Percentiles rank a stretch among this genome's conserved stretches.
Conservation (phyloP, 2,113 vertebrate genomes). For the Promerops cafer region DNA sequence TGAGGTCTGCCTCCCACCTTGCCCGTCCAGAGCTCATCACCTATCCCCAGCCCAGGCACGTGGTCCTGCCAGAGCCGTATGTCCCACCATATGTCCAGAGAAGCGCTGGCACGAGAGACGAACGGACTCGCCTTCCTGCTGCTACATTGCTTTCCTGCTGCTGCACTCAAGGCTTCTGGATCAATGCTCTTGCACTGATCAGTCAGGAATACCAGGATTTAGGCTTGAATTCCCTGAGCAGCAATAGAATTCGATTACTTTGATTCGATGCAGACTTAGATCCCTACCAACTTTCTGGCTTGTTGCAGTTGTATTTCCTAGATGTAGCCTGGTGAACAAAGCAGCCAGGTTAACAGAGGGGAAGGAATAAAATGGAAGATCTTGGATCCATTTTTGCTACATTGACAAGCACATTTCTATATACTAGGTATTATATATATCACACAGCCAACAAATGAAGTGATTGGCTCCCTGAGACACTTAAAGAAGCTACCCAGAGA, state of each 20-base stretch:
- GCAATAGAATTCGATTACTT: not conserved
- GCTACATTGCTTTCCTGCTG: not conserved
- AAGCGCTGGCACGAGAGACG: accelerated
- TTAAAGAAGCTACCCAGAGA: not conserved
- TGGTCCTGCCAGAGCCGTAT: not conserved
- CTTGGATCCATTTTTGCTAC: conserved; percentile 7
- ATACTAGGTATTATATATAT: not conserved
- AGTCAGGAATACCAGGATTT: not conserved
- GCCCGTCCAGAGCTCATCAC: not conserved
- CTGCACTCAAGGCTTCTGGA: not conserved
- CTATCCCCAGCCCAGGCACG: not conserved
- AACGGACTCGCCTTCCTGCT: not conserved
- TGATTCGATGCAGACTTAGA: not conserved
- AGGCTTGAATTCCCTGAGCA: not conserved
- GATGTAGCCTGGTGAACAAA: not conserved
- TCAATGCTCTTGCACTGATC: not conserved
- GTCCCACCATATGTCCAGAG: not conserved
- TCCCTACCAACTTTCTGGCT: not conserved
- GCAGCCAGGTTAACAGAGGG: conserved; percentile 1
- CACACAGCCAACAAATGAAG: not conserved
- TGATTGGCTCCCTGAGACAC: not conserved
- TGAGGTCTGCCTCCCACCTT: not conserved
- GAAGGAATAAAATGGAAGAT: conserved; percentile 3
- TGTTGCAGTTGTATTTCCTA: not conserved
- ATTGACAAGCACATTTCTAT: not conserved